Evolutionary conservation across 2,113 vertebrate genomes (phyloP).

Genomic region (Xenopus borealis): DNA sequence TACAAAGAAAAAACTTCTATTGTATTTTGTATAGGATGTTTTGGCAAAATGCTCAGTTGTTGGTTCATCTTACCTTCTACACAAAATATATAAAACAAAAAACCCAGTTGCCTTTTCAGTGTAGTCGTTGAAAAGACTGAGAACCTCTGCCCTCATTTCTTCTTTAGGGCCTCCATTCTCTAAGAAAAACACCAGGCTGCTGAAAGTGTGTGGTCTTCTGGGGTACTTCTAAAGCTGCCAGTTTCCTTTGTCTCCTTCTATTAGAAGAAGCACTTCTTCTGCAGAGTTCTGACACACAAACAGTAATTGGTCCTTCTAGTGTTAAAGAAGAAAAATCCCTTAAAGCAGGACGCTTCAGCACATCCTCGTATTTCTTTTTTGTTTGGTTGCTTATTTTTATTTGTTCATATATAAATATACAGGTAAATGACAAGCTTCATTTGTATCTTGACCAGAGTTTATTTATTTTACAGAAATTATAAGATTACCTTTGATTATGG

Average conservation of each 20-base stretch:
- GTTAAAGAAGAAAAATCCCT: neutral
- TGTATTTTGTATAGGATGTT: conserved; percentile 27
- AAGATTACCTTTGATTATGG: too few relatives aligned
- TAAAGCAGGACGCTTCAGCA: neutral
- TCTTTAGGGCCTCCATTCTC: conserved; percentile 26
- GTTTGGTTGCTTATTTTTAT: neutral
- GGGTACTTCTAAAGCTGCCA: conserved; percentile 29
- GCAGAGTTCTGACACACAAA: neutral
- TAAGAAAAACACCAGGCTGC: conserved; percentile 20
- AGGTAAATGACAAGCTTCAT: too few relatives aligned
- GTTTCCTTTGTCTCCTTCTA: conserved; percentile 28
- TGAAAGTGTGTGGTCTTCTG: conserved; percentile 41
- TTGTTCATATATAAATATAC: too few relatives aligned
- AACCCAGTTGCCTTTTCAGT: conserved; percentile 11
- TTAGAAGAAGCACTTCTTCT: conserved; percentile 23
- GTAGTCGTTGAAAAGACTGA: conserved; percentile 11
- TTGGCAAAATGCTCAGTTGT: conserved; percentile 26
- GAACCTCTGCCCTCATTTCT: conserved; percentile 25
- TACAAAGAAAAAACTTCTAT: conserved; percentile 5
- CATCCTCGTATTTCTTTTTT: neutral
- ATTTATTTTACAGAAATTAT: too few relatives aligned
- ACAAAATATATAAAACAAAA: conserved; percentile 13
- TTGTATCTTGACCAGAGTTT: too few relatives aligned
- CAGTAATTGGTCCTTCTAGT: conserved; percentile 34
- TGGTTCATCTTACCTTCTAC: conserved; percentile 23